Percentiles rank a stretch among this genome's conserved stretches.
phyloP scores from a whole-genome alignment of 23 tunicate genomes.

The Pegea sp. region DNA sequence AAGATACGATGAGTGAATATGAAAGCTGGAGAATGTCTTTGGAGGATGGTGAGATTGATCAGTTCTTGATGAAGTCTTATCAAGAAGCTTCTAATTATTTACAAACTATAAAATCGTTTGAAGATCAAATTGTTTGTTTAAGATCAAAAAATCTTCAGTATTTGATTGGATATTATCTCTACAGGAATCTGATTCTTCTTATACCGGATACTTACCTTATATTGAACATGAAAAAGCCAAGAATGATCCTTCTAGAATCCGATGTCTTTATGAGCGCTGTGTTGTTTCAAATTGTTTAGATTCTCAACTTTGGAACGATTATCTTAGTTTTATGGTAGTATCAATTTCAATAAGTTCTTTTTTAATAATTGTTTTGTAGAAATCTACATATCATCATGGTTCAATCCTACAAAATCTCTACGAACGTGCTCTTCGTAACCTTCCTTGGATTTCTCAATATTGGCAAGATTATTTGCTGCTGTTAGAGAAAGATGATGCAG shows the following conservation, averaged over 20 bases:
- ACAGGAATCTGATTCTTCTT: constrained; percentile 13
- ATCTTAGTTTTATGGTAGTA: constrained; percentile 41
- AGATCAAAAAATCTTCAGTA: neutral
- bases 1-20: constrained; percentile 43
- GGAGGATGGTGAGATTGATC: constrained; percentile 40
- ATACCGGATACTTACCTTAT: no score
- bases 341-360: neutral
- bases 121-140: constrained; percentile 30
- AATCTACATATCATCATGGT: constrained; percentile 15
- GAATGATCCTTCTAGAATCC: constrained; percentile 32
- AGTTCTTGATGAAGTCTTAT: constrained; percentile 6
- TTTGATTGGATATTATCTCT: neutral
- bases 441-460: constrained; percentile 42
- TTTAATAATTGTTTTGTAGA: constrained; percentile 2
- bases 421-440: constrained; percentile 52
- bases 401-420: constrained; percentile 20
- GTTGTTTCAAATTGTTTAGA: constrained; percentile 48
- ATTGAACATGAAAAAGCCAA: constrained; percentile 31
- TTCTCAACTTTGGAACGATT: constrained; percentile 54
- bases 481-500: constrained; percentile 31
- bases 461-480: constrained; percentile 38
- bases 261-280: constrained; percentile 63
- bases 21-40: constrained; percentile 27
- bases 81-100: constrained; percentile 14
- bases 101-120: constrained; percentile 31